phyloP scores from a whole-genome alignment of 2,113 vertebrate genomes.

The Pterocles gutturalis region DNA sequence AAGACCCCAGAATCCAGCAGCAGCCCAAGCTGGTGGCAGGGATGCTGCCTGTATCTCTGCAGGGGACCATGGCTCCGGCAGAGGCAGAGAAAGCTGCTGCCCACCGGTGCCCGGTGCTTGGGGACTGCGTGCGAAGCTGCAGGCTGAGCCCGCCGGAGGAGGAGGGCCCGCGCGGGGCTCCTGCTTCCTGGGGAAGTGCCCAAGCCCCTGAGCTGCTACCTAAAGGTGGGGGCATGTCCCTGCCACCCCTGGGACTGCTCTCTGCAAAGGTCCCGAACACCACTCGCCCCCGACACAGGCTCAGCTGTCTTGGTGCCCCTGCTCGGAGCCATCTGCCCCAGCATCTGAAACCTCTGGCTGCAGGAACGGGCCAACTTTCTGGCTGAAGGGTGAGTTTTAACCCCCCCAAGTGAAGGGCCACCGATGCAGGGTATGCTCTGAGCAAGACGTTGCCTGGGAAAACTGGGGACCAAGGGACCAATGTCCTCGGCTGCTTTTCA shows the following conservation, averaged over 20 bases:
- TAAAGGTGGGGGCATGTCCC: too few relatives aligned
- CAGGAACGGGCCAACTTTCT: background rate
- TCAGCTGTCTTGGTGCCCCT: accelerated
- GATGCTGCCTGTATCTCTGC: background rate
- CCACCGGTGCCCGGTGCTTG: accelerated
- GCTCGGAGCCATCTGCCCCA: accelerated
- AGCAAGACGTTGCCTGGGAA: background rate
- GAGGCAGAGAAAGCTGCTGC: background rate
- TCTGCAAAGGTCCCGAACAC: background rate
- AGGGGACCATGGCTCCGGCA: background rate
- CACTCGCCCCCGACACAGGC: accelerated
- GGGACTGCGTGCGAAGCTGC: accelerated
- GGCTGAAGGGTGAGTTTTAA: background rate
- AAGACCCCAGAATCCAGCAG: background rate
- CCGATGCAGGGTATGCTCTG: background rate
- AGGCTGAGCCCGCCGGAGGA: background rate
- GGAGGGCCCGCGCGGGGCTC: background rate
- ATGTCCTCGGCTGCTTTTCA: accelerated
- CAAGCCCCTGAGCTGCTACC: background rate
- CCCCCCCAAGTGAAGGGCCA: background rate
- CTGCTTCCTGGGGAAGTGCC: background rate
- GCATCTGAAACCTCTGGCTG: background rate
- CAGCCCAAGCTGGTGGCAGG: background rate
- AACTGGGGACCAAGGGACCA: accelerated
- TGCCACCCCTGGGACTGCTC: too few relatives aligned